Percentiles rank a stretch among this genome's conserved stretches.
Evolutionary conservation across 1,140 invertebrate genomes (phyloP).

Genomic region (Antheraea pernyi): DNA sequence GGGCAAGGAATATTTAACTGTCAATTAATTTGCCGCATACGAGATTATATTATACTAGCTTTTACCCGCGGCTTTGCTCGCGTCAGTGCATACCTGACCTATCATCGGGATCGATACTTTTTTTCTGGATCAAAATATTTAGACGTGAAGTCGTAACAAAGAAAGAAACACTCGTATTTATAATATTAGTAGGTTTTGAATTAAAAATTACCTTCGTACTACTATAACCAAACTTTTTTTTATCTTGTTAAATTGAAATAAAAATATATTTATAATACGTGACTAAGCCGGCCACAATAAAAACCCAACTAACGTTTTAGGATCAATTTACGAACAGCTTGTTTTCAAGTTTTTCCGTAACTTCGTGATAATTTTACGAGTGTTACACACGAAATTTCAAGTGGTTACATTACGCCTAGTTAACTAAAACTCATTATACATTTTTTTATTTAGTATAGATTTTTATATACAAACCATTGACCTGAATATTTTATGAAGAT

Average conservation of each 20-base stretch:
- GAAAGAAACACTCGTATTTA: too few relatives aligned
- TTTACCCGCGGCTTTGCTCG: too few relatives aligned
- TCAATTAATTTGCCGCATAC: too few relatives aligned
- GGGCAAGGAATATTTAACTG: too few relatives aligned
- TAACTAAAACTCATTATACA: constrained; percentile 17
- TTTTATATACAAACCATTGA: constrained; percentile 14
- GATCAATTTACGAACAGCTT: constrained; percentile 49
- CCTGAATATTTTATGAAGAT: constrained; percentile 20
- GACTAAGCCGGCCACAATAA: not conserved
- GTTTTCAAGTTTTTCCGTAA: constrained; percentile 46
- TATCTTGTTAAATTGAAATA: not conserved
- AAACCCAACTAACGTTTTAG: constrained; percentile 26
- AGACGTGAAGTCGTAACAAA: too few relatives aligned
- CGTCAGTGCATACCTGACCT: too few relatives aligned
- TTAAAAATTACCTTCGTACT: too few relatives aligned
- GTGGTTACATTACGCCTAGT: constrained; percentile 28
- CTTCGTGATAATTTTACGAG: constrained; percentile 51
- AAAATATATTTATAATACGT: not conserved
- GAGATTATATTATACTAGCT: too few relatives aligned
- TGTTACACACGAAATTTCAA: constrained; percentile 46
- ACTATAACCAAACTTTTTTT: not conserved
- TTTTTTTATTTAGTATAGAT: constrained; percentile 17
- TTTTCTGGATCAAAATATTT: too few relatives aligned
- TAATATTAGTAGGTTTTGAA: too few relatives aligned
- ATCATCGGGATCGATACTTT: too few relatives aligned